Base-by-base conservation (phyloP, 2,888 invertebrate species). In the Lamellibrachia satsuma region DNA sequence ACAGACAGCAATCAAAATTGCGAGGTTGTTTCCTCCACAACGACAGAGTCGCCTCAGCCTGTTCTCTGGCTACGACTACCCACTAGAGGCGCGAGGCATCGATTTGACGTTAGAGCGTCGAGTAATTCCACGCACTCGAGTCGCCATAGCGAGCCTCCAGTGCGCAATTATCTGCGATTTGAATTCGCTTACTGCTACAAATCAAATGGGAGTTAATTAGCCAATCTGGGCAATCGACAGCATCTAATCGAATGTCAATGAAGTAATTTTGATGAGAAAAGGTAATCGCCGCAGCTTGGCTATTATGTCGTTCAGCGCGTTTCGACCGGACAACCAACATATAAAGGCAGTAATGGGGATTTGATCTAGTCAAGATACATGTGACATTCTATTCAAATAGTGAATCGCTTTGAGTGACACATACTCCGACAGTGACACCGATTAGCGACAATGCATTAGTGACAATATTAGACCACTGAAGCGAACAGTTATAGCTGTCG, bases 121-220 rank as follows among this genome's bases (percentile, higher is more conserved):
- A 75, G 75, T 75, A n/a, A 75, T 75, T 75, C 75, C 75, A 4
- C 75, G 22, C 75, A 75, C 75, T 75, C 6, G 15, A 22, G 75
- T 75, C 22, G 6, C 75, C 75, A n/a, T 75, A 3, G 75, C 75
- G 6, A 75, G 75, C 75, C 6, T 75, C 75, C 75, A 75, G 75
- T 75, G 75, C 75, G 75, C 75, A 75, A 75, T 75, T 75, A 75
- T 75, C 75, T 75, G 75, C 22, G 75, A 75, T 75, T 75, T 75
- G 75, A 75, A 75, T 75, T 75, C 75, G 75, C 75, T 22, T 75
- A 75, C 75, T 75, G 75, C 3, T 75, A 75, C 75, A 75, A 75
- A 75, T 75, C 75, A 75, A 75, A 75, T 75, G 75, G 75, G 75
- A 75, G 75, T 75, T 75, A 75, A 75, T 75, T 75, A 75, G 75